phyloP scores from a whole-genome alignment of 2,113 vertebrate genomes.

The Merops nubicus region DNA sequence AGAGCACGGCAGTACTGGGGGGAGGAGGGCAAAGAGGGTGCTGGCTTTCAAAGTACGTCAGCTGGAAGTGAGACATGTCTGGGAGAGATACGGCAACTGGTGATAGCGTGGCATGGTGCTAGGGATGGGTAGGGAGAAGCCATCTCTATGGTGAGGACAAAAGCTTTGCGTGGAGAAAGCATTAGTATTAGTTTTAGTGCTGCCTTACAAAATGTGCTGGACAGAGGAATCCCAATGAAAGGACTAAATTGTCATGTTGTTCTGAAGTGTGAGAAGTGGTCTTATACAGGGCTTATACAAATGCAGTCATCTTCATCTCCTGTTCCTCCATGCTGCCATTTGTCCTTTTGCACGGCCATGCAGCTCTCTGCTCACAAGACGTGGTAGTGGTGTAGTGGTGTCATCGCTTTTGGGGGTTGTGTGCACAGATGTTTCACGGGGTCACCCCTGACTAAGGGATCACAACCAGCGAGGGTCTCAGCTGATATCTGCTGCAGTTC shows the following conservation, averaged over 20 bases:
- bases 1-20: background rate
- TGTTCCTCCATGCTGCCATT: background rate
- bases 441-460: too few species aligned
- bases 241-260: background rate
- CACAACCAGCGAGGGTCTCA: background rate
- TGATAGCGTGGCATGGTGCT: background rate
- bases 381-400: background rate
- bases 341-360: background rate
- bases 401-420: background rate
- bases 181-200: background rate
- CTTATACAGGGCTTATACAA: background rate
- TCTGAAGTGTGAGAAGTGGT: background rate
- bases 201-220: background rate
- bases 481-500: background rate
- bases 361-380: background rate
- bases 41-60: background rate
- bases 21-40: background rate
- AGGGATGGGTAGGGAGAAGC: background rate
- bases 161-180: background rate
- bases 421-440: too few species aligned
- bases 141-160: background rate
- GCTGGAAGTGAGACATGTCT: background rate
- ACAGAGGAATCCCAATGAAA: background rate
- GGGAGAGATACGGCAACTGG: background rate
- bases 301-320: background rate